Conservation (phyloP, 2,113 vertebrate genomes). For the Protobothrops flavoviridis region DNA sequence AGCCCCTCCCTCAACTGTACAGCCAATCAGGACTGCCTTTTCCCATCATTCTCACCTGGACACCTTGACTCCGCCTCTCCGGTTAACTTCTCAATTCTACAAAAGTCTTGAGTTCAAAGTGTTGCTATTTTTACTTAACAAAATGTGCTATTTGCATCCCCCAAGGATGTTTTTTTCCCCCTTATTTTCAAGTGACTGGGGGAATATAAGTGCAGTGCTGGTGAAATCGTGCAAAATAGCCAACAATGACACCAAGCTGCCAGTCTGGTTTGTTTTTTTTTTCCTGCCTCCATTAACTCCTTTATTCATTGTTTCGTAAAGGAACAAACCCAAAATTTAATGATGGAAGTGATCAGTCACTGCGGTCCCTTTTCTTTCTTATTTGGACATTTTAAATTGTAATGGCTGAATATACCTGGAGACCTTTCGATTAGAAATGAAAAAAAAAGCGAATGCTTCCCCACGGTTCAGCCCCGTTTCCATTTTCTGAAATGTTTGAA, state of each 20-base stretch:
- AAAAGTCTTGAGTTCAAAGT: constrained; percentile 2
- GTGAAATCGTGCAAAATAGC: not conserved
- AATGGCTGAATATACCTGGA: not conserved
- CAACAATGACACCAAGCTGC: not conserved
- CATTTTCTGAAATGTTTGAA: not conserved
- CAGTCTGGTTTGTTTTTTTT: not conserved
- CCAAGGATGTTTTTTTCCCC: not conserved
- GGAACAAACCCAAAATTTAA: constrained; percentile 50
- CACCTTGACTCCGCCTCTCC: not conserved
- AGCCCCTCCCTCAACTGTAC: constrained; percentile 7
- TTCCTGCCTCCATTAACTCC: not conserved
- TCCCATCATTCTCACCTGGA: constrained; percentile 29
- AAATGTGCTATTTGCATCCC: not conserved
- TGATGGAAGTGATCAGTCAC: not conserved
- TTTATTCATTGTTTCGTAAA: not conserved
- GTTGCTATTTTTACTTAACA: constrained; percentile 17
- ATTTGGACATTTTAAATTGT: not conserved
- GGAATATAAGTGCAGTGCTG: not conserved
- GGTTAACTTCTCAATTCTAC: not conserved
- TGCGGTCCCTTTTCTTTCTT: not conserved
- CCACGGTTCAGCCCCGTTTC: too few species aligned
- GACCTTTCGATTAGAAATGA: too few species aligned
- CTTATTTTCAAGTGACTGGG: constrained; percentile 16
- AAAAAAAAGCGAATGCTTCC: not conserved
- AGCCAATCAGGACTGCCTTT: constrained; percentile 33